Base-by-base conservation (phyloP, 1,140 invertebrate species). In the Helicoverpa zea region DNA sequence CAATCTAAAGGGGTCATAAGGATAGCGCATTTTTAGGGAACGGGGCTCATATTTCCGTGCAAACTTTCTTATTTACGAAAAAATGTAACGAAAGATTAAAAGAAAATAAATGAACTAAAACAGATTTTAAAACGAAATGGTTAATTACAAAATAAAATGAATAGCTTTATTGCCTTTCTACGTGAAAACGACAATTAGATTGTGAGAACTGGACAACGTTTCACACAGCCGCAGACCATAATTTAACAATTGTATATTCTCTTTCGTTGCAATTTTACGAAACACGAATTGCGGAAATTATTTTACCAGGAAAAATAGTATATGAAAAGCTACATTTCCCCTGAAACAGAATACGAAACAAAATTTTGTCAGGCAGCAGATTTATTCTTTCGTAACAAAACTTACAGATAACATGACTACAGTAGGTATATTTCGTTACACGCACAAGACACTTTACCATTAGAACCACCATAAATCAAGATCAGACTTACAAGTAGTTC, bases 381-480 rank as follows among this genome's bases (percentile, higher is more conserved):
- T 3, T 56, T n/a, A 58, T 11, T 58, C 16, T 18, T 11, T 77
- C 23, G 66, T 18, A 66, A 51, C 51, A 54, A 35, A 64, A 18
- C 47, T 30, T 3, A 59, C 18, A 16, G 47, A 58, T n/a, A 68
- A 68, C 64, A 66, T 16, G 47, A 47, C 52, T 13, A 58, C 56
- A 18, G n/a, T n/a, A 54, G 56, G 49, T 52, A n/a, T 59, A 30
- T 23, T 54, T 73, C 7, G 54, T 73, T 51, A 54, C 56, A 73
- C 10, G 18, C 1, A 49, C 47, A 30, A 9, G 43, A 10, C 58
- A 73, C 29, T 51, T 75, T 51, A 75, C 35, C 35, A 29, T 30
- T 64, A 73, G 56, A 73, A 73, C 56, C 14, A 13, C 58, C n/a
- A 76, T 43, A 61, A 76, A 76, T 61, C 73, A 66, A 35, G 12